A percentile compares a stretch with the other conserved stretches of the same genome.
Evolutionary conservation across 92 coral and sea anemone species (phyloP).

Genomic region (Zoanthus sansibaricus): DNA sequence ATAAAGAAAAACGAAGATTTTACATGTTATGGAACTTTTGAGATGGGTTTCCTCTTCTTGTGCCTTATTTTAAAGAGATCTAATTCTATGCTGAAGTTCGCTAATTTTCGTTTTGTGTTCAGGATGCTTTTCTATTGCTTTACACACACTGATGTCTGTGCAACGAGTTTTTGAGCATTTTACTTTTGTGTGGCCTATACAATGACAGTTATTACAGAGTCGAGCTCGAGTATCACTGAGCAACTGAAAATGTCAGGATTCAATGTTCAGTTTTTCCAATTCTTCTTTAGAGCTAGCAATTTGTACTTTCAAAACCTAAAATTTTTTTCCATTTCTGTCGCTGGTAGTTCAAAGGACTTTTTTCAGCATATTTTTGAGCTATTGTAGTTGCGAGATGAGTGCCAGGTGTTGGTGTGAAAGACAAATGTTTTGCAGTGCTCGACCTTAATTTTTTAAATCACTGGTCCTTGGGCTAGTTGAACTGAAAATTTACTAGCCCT

Average conservation of each 20-base stretch:
- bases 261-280: conserved; percentile 26
- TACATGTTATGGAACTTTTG: background rate
- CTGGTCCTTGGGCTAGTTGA: too few relatives aligned
- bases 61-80: conserved; percentile 25
- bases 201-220: conserved; percentile 58
- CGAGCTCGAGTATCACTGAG: conserved; percentile 30
- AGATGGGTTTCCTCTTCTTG: conserved; percentile 23
- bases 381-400: conserved; percentile 30
- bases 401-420: conserved; percentile 55
- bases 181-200: conserved; percentile 40
- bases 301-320: conserved; percentile 42
- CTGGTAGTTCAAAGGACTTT: conserved; percentile 51
- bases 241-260: background rate
- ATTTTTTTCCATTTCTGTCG: conserved; percentile 40
- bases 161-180: conserved; percentile 41
- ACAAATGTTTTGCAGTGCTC: conserved; percentile 2
- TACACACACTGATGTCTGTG: conserved; percentile 28
- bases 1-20: too few relatives aligned
- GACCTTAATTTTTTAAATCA: too few relatives aligned
- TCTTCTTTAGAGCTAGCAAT: conserved; percentile 36
- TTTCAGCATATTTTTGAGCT: conserved; percentile 13
- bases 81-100: conserved; percentile 52
- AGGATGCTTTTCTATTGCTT: conserved; percentile 55
- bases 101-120: conserved; percentile 43
- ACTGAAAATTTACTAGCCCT: too few relatives aligned